A percentile compares a stretch with the other conserved stretches of the same genome.
phyloP scores from a whole-genome alignment of 2,888 invertebrate species.

The Venusia cambrica region DNA sequence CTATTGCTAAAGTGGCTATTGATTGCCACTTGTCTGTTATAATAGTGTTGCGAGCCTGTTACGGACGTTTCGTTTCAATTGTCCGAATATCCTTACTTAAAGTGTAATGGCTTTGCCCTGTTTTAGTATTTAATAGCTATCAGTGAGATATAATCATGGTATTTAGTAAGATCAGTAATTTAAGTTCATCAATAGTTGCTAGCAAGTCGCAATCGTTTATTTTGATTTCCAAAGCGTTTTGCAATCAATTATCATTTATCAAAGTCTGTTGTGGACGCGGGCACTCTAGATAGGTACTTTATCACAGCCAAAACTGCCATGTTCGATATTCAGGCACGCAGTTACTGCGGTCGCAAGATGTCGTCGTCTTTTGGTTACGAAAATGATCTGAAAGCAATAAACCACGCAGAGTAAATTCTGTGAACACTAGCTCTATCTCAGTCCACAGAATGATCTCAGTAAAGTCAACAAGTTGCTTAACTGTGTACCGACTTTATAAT shows the following conservation, averaged over 20 bases:
- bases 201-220: no score
- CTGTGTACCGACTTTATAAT: constrained; percentile 16
- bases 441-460: constrained; percentile 39
- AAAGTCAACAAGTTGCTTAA: constrained; percentile 31
- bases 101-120: no score
- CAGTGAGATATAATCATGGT: no score
- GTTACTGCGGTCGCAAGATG: constrained; percentile 20
- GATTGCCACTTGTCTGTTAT: constrained; percentile 47
- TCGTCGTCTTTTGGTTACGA: constrained; percentile 21
- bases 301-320: constrained; percentile 16
- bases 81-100: constrained; percentile 6
- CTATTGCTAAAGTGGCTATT: constrained; percentile 49
- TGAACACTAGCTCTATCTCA: constrained; percentile 9
- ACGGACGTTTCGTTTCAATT: constrained; percentile 20
- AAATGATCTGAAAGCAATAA: constrained; percentile 12
- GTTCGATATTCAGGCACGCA: constrained; percentile 18
- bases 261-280: no score
- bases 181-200: no score
- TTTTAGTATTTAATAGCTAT: no score
- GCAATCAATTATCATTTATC: no score
- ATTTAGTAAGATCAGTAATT: no score
- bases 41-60: constrained; percentile 33
- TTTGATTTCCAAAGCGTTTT: no score
- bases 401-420: constrained; percentile 6
- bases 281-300: no score